phyloP scores from a whole-genome alignment of 2,113 vertebrate genomes.

The Carollia perspicillata region DNA sequence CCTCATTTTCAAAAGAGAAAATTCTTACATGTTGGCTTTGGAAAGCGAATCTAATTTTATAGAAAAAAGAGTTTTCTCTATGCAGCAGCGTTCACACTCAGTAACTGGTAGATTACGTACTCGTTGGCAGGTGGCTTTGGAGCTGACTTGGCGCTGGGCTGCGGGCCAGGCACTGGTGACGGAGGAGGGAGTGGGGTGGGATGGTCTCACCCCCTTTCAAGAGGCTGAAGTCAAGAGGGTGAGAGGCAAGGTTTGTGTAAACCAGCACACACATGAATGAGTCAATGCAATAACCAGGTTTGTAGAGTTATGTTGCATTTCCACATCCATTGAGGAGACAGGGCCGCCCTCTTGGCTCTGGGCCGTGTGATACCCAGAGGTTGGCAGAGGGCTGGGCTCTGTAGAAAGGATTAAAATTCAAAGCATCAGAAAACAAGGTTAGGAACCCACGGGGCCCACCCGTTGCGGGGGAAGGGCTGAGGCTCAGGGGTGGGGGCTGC shows the following conservation, averaged over 20 bases:
- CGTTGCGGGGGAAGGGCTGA: neutral
- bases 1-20: neutral
- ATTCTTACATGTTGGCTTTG: neutral
- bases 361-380: rapidly evolving
- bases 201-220: neutral
- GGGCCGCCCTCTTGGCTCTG: neutral
- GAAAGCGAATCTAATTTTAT: neutral
- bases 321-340: neutral
- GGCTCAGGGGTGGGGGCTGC: neutral
- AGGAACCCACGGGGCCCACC: neutral
- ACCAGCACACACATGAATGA: rapidly evolving
- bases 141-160: rapidly evolving
- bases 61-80: neutral
- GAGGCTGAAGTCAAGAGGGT: neutral
- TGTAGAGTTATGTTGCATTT: neutral
- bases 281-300: rapidly evolving
- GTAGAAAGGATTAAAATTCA: neutral
- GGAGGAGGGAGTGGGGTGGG: rapidly evolving
- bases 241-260: neutral
- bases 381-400: neutral
- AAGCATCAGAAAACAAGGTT: neutral
- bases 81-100: neutral
- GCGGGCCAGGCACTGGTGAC: rapidly evolving
- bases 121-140: neutral
- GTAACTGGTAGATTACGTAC: neutral